Percentiles rank a stretch among this genome's conserved stretches.
These are phyloP conservation scores for Noctua janthina DNA, from an alignment of 2,888 invertebrate genomes.

Conservation along the genomic window DNA sequence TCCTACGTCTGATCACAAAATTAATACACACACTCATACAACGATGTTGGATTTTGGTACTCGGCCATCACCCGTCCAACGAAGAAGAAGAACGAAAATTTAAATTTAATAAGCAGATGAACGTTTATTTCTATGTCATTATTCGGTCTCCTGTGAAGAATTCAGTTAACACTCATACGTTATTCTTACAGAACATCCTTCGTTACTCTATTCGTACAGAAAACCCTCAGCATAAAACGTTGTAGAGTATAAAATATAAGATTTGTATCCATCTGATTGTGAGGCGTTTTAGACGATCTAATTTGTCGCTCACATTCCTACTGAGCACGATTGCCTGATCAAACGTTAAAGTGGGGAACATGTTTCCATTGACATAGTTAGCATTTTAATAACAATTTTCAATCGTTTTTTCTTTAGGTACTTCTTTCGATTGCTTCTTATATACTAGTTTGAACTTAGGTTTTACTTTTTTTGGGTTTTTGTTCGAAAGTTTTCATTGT, in stretches of 20 bases:
- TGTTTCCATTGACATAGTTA: not conserved
- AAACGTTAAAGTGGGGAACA: not conserved
- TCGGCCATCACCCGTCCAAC: not conserved
- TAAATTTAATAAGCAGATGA: not conserved
- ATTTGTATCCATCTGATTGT: slow-evolving; percentile 30
- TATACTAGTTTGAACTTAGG: not conserved
- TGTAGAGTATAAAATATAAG: slow-evolving; percentile 4
- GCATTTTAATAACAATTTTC: not conserved
- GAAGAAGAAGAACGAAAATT: not conserved
- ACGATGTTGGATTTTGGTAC: not conserved
- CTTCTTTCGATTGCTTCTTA: not conserved
- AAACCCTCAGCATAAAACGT: slow-evolving; percentile 9
- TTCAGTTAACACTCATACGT: not conserved
- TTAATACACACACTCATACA: not conserved
- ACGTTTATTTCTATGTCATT: not conserved
- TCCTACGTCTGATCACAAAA: too few species aligned
- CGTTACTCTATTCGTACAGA: not conserved
- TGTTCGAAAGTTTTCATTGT: not conserved
- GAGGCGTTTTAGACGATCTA: slow-evolving; percentile 13
- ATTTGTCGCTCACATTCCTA: slow-evolving; percentile 27
- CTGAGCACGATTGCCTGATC: slow-evolving; percentile 10
- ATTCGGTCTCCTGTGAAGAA: not conserved
- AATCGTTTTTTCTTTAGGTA: not conserved
- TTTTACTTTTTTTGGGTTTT: not conserved
- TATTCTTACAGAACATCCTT: not conserved